These are phyloP conservation scores for Leptoteleia sp. DNA, from an alignment of 1,140 invertebrate species.

Conservation along the genomic window DNA sequence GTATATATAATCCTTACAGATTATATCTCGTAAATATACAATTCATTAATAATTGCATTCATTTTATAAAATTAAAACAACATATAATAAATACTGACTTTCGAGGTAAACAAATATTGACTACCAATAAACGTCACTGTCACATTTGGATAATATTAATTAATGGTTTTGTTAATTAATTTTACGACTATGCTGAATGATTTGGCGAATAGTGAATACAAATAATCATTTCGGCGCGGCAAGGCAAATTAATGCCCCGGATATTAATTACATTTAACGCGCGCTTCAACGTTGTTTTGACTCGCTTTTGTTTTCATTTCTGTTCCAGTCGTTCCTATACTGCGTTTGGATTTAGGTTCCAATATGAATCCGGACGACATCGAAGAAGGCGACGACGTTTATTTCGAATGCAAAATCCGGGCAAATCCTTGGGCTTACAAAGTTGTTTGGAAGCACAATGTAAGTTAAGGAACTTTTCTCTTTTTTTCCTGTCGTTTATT, in stretches of 20 bases:
- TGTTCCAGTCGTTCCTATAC: slow-evolving; percentile 86
- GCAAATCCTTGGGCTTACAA: slow-evolving; percentile 93
- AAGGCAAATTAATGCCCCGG: slow-evolving; percentile 3
- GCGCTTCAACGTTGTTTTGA: not conserved
- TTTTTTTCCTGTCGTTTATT: slow-evolving; percentile 12
- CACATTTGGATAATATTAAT: slow-evolving; percentile 13
- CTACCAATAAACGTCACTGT: slow-evolving; percentile 15
- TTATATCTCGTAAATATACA: not conserved
- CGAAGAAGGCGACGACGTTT: slow-evolving; percentile 94
- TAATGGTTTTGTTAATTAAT: slow-evolving; percentile 21
- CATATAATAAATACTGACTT: slow-evolving; percentile 7
- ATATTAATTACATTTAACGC: not conserved
- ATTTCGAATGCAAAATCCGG: slow-evolving; percentile 93
- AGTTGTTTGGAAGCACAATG: slow-evolving; percentile 95
- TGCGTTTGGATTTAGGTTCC: slow-evolving; percentile 88
- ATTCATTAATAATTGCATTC: slow-evolving; percentile 3
- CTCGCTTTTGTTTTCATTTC: slow-evolving; percentile 17
- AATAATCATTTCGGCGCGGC: slow-evolving; percentile 1
- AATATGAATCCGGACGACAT: slow-evolving; percentile 93
- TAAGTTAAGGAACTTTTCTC: slow-evolving; percentile 81
- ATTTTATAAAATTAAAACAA: not conserved
- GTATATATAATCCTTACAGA: not conserved
- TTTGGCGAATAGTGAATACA: not conserved
- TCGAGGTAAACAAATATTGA: slow-evolving; percentile 17
- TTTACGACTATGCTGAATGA: not conserved